Evolutionary conservation across 1,140 invertebrate genomes (phyloP).

Genomic region (Metaphire vulgaris): DNA sequence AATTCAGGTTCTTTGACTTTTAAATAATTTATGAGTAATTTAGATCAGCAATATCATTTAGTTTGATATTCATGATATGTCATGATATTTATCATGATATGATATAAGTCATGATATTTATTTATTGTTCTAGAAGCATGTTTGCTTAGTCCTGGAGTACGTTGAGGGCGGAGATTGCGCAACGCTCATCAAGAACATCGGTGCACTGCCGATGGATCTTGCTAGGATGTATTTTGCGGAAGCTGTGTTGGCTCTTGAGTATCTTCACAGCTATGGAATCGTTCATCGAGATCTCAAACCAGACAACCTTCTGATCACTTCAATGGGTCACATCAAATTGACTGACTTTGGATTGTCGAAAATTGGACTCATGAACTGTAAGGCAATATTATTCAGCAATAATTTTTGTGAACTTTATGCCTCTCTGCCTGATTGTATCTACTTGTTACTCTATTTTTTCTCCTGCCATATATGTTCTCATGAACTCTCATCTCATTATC

Average conservation of each 20-base stretch:
- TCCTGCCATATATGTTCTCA: too few species aligned
- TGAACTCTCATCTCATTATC: too few species aligned
- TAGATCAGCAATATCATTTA: too few species aligned
- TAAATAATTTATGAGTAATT: too few species aligned
- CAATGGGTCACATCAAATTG: slow-evolving; percentile 98
- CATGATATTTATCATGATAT: too few species aligned
- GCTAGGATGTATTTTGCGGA: slow-evolving; percentile 88
- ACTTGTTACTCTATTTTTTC: too few species aligned
- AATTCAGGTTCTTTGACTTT: too few species aligned
- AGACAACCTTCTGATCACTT: slow-evolving; percentile 95
- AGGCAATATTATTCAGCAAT: too few species aligned
- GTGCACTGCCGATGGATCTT: slow-evolving; percentile 14
- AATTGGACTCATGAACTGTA: slow-evolving; percentile 93
- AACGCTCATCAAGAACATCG: slow-evolving; percentile 78
- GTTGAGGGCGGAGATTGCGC: slow-evolving; percentile 96
- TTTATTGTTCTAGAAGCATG: slow-evolving; percentile 67
- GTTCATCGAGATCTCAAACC: slow-evolving; percentile 99
- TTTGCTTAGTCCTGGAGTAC: slow-evolving; percentile 95
- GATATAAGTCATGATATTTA: too few species aligned
- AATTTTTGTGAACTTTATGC: too few species aligned
- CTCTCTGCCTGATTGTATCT: too few species aligned
- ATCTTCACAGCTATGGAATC: slow-evolving; percentile 97
- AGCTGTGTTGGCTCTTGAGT: slow-evolving; percentile 96
- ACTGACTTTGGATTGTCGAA: slow-evolving; percentile 99
- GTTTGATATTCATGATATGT: too few species aligned